Percentiles rank a stretch among this genome's conserved stretches.
Conservation (phyloP, 2,113 vertebrate species). For the Crotalus helleri region DNA sequence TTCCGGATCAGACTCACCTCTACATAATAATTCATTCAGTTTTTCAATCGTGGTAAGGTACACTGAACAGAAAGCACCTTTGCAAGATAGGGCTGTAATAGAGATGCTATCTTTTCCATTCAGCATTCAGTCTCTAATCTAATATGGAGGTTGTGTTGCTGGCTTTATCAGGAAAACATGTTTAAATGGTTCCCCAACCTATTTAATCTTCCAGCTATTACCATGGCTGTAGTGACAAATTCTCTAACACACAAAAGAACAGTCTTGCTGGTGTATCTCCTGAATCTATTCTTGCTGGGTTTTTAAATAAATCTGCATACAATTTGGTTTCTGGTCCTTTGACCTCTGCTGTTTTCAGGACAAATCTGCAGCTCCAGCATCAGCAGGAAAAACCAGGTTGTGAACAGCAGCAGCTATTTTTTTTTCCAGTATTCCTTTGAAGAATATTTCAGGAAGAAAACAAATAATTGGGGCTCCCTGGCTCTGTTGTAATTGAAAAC, state of each 20-base stretch:
- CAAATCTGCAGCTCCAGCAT: slow-evolving; percentile 42
- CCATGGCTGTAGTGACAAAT: neutral
- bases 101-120: neutral
- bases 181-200: neutral
- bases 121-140: neutral
- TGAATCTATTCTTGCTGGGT: neutral
- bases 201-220: neutral
- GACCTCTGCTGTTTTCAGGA: slow-evolving; percentile 57
- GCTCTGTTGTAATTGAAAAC: slow-evolving; percentile 74
- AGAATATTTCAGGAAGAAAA: slow-evolving; percentile 65
- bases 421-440: slow-evolving; percentile 52
- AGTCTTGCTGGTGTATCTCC: neutral
- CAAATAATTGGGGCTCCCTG: slow-evolving; percentile 70
- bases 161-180: neutral
- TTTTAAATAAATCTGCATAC: slow-evolving; percentile 29
- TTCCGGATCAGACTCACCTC: neutral
- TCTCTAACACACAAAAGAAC: neutral
- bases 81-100: neutral
- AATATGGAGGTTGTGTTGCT: neutral
- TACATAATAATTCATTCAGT: neutral
- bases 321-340: slow-evolving; percentile 51
- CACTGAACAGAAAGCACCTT: neutral
- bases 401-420: slow-evolving; percentile 57
- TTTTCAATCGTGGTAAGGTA: neutral
- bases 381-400: slow-evolving; percentile 49